phyloP scores from a whole-genome alignment of 2,888 invertebrate genomes.

The Drosophila kanekoi region DNA sequence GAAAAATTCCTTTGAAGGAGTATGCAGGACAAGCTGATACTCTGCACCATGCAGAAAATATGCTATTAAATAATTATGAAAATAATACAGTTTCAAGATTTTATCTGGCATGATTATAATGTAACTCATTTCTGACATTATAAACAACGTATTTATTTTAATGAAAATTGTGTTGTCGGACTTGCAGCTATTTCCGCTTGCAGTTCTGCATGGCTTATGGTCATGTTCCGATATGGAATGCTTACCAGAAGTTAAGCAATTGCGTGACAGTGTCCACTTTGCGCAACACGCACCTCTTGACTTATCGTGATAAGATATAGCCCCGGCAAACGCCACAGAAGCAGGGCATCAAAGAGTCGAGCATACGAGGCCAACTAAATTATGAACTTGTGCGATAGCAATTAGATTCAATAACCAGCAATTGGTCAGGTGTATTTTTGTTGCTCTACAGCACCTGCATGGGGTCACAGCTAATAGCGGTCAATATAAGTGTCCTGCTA shows the following conservation, averaged over 20 bases:
- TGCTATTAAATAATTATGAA: not conserved
- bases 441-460: conserved; percentile 25
- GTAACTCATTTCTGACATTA: not conserved
- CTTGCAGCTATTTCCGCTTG: conserved; percentile 33
- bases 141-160: conserved; percentile 8
- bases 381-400: conserved; percentile 19
- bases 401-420: conserved; percentile 24
- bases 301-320: conserved; percentile 1
- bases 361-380: not conserved
- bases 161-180: conserved; percentile 26
- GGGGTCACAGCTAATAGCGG: conserved; percentile 8
- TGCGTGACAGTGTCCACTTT: conserved; percentile 32
- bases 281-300: conserved; percentile 18
- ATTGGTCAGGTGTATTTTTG: conserved; percentile 6
- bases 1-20: no score
- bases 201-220: conserved; percentile 15
- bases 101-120: conserved; percentile 1
- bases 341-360: conserved; percentile 15
- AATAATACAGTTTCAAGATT: not conserved
- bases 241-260: not conserved
- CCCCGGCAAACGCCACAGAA: not conserved
- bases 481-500: conserved; percentile 19
- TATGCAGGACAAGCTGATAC: not conserved
- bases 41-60: not conserved
- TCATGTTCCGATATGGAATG: conserved; percentile 10